Evolutionary conservation across 92 coral and sea anemone species (phyloP), one percentile per base, ranked within the genome.

Genomic region (Muricea muricata): DNA sequence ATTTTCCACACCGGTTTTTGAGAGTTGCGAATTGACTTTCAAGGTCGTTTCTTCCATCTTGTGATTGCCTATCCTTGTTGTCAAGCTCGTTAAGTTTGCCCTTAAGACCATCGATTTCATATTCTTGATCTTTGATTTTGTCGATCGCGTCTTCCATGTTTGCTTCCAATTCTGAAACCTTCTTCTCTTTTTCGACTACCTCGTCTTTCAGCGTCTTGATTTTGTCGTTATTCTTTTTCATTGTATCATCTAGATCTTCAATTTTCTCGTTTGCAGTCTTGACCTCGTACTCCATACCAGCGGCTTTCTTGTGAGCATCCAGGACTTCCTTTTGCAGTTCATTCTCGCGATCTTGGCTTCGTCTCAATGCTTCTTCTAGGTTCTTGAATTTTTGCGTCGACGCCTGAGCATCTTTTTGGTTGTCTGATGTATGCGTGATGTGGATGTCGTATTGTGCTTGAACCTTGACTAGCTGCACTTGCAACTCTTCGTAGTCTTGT

Each of bases 321-420:
- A 90, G 58, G 41, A 89, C 77, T 30, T 90, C 89, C 78, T 87
- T 97, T 90, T 90, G 97, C 57, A 97, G 73, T 15, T 97, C 99
- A 70, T 92, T 97, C 91, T 97, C 98, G 7, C 99, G 93, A 42
- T 94, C 98, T 84, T 97, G 99, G 56, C 98, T 91, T 74, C 98
- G 89, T 85, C 88, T 97, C 82, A 94, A 89, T 24, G 98, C 88
- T 48, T 93, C 83, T 26, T 93, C 97, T n/a, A 94, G 88, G 48
- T 88, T 84, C 65, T 90, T 75, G 2, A 71, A 80, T 78, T 88
- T 87, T 91, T 87, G 94, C 58, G 91, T 80, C 10, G 88, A 41
- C 67, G 81, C 84, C 40, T 75, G 72, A 11, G 90, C 84, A 55
- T 94, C 98, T 48, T 88, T 93, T 58, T 76, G 89, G 55, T 78